Evolutionary conservation across 1,140 invertebrate genomes (phyloP), one percentile per base, ranked within the genome.

Genomic region (Drosophila lowei): DNA sequence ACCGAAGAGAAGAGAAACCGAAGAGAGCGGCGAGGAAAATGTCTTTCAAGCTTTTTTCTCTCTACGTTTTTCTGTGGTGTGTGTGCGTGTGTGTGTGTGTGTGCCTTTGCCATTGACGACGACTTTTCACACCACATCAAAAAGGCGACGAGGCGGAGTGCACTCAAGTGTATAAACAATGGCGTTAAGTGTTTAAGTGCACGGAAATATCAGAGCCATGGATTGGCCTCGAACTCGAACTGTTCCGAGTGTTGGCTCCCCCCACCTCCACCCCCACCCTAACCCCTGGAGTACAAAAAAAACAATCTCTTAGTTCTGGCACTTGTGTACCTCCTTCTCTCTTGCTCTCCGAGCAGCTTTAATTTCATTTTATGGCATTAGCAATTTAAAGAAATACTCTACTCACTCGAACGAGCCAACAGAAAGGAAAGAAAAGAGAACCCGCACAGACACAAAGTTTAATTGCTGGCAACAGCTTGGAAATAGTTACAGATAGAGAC

Each of bases 151-250:
- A 72, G 71, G 63, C 72, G 65, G 65, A 86, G 83, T 86, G 83
- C 83, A 86, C 83, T 86, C 83, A 86, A 86, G 83, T 86, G 83
- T 86, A 86, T 86, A 86, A 86, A 86, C 83, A 86, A 86, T 88
- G 83, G 83, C 83, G 83, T 88, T 86, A 86, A 86, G 83, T 86
- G 83, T 86, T 86, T 86, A 86, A 86, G 83, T 86, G 83, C 78
- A 88, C 83, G 83, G 83, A 86, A 88, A 88, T 86, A 86, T 81
- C 83, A 74, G 48, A 81, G 70, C 60, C 70, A 73, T 75, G 62
- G 72, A 75, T 75, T 75, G 72, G 72, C 72, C 72, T 75, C 72
- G 72, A 74, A 73, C 71, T 74, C 68, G 42, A 56, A 49, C 50
- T 70, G 50, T 38, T 34, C 30, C 30, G 56, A 34, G 3, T 38